These are phyloP conservation scores for Cryptophagus acutangulus DNA, from an alignment of 2,888 invertebrate species.

Conservation along the genomic window DNA sequence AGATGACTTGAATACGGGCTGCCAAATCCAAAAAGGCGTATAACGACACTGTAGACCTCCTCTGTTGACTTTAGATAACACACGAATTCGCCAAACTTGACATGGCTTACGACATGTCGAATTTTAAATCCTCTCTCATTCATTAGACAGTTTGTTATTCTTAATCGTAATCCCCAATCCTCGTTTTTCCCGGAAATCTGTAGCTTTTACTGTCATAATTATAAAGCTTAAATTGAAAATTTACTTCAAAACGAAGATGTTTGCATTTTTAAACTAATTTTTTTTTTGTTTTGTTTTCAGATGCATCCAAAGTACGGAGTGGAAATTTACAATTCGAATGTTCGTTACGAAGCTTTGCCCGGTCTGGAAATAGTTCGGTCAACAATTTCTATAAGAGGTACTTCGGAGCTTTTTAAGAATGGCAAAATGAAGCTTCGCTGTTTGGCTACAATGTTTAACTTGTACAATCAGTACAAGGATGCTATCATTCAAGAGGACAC, in stretches of 20 bases:
- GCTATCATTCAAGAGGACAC: constrained; percentile 42
- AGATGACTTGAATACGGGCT: constrained; percentile 36
- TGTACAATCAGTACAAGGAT: constrained; percentile 40
- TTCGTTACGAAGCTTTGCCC: constrained; percentile 38
- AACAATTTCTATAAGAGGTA: constrained; percentile 38
- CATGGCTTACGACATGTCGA: constrained; percentile 28
- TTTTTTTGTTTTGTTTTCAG: constrained; percentile 24
- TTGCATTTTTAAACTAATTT: no score
- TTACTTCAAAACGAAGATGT: no score
- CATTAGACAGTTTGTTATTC: constrained; percentile 24
- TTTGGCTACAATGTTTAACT: constrained; percentile 41
- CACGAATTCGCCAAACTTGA: constrained; percentile 27
- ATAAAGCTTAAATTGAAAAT: no score
- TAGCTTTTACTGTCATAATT: no score
- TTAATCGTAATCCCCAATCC: no score
- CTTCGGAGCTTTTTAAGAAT: constrained; percentile 40
- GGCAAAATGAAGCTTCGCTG: constrained; percentile 43
- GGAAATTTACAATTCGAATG: constrained; percentile 35
- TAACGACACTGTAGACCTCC: constrained; percentile 33
- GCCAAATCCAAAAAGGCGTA: constrained; percentile 32
- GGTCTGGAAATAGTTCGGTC: constrained; percentile 41
- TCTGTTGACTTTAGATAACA: constrained; percentile 27
- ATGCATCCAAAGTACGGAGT: constrained; percentile 25
- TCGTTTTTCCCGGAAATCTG: no score
- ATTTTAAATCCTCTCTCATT: constrained; percentile 25